Base-by-base conservation (phyloP, 2,113 vertebrate genomes). In the Nesogale talazaci region DNA sequence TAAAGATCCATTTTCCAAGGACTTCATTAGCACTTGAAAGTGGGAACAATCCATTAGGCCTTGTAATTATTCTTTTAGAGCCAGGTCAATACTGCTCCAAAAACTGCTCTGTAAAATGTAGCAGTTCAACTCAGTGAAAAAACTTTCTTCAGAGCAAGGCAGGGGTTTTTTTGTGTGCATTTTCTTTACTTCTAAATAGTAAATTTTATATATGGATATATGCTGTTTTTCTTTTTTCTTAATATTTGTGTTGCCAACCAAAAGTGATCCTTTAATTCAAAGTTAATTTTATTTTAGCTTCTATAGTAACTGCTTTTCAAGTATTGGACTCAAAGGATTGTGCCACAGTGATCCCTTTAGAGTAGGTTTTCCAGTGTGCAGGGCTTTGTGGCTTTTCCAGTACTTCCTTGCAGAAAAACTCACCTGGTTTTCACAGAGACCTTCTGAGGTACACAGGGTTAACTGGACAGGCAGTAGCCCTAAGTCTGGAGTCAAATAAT, bases 11-110 rank as follows among this genome's bases (percentile, higher is more conserved):
- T 88, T 95, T 93, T 91, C 93, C 38, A 95, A 95, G 69, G 52
- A 78, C 85, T 95, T 95, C 93, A 74, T 84, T 94, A 94, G 94
- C 90, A 27, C 42, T 0, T 74, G 93, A 94, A 94, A 80, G 81
- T 91, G 86, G 72, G 74, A 46, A 65, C 63, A 82, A 56, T 82
- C 81, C 63, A 83, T 67, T 31, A 90, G 81, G 81, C 42, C 84
- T 31, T 25, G 23, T 61, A 81, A 91, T 92, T 91, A 83, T 67
- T 36, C 74, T 86, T 72, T 91, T 38, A 74, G 23, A 42, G 59
- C 34, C 61, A 69, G 74, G 91, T 78, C 84, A 42, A 16, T 27
- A 81, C 67, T 9, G 17, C 77, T 75, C 52, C 72, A 84, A 87
- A 75, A 40, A 52, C 27, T 56, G 10, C 67, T 74, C 36, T 79